phyloP scores from a whole-genome alignment of 2,888 invertebrate species.

The Pseudococcus longispinus region DNA sequence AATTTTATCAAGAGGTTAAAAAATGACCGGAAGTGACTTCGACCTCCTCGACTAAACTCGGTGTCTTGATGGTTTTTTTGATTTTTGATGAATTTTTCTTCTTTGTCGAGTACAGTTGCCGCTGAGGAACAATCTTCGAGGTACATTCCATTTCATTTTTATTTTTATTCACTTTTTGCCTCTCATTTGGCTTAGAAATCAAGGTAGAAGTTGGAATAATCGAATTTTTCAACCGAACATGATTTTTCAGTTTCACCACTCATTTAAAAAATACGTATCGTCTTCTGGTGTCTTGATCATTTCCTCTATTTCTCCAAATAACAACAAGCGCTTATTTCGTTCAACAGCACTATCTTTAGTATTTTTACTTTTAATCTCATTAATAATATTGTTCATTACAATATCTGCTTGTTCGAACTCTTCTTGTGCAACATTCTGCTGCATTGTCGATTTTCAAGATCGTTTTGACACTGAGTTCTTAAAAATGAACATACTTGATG shows the following conservation, averaged over 20 bases:
- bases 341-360: not conserved
- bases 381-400: not conserved
- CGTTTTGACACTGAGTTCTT: not conserved
- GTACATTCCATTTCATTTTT: not conserved
- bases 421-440: not conserved
- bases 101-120: not conserved
- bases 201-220: not conserved
- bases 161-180: not conserved
- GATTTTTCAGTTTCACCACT: not conserved
- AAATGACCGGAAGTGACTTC: not conserved
- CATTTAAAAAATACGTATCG: not conserved
- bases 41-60: not conserved
- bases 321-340: not conserved
- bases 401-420: not conserved
- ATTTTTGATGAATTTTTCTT: not conserved
- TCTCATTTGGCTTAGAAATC: not conserved
- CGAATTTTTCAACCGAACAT: not conserved
- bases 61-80: not conserved
- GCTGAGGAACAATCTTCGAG: not conserved
- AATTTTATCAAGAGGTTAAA: not conserved
- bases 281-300: not conserved
- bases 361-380: not conserved
- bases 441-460: not conserved
- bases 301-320: not conserved
- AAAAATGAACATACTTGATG: not conserved